A percentile compares a stretch with the other conserved stretches of the same genome.
These are phyloP conservation scores for Drosophila pseudoobscura DNA, from an alignment of 1,140 invertebrate species.

Conservation along the genomic window DNA sequence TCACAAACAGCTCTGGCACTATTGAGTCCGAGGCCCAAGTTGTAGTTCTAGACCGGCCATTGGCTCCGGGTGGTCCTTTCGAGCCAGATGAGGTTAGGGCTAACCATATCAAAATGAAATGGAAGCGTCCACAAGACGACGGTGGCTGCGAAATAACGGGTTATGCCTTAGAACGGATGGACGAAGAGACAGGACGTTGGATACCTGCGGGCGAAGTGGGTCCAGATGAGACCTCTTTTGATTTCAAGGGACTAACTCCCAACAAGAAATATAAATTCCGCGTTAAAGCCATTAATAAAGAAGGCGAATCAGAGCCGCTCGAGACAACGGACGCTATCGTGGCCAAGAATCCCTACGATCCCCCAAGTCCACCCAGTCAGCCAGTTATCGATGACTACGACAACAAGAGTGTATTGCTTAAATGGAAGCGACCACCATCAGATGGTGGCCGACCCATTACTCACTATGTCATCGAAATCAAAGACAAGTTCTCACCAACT, in stretches of 20 bases:
- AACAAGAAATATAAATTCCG: conserved; percentile 99
- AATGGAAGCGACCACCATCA: conserved; percentile 94
- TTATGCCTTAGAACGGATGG: conserved; percentile 99
- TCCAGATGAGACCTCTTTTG: conserved; percentile 91
- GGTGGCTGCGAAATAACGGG: conserved; percentile 96
- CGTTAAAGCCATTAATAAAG: conserved; percentile 99
- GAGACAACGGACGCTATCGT: conserved; percentile 94
- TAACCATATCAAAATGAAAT: conserved; percentile 96
- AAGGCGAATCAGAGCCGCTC: conserved; percentile 98
- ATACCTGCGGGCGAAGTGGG: conserved; percentile 95
- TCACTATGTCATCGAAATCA: conserved; percentile 97
- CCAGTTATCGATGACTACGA: conserved; percentile 97
- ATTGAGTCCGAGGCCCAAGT: conserved; percentile 93
- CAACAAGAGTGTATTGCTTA: conserved; percentile 93
- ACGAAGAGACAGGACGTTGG: conserved; percentile 95
- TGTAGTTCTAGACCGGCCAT: conserved; percentile 94
- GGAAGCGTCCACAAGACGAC: conserved; percentile 97
- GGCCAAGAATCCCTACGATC: conserved; percentile 98
- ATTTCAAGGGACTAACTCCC: conserved; percentile 95
- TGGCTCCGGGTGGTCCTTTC: conserved; percentile 92
- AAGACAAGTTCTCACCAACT: conserved; percentile 95
- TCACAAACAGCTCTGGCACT: conserved; percentile 93
- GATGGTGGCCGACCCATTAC: conserved; percentile 98
- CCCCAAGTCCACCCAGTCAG: conserved; percentile 93
- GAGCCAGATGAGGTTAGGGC: conserved; percentile 94